A percentile compares a stretch with the other conserved stretches of the same genome.
phyloP scores from a whole-genome alignment of 2,113 vertebrate species.

The Callorhinus ursinus region DNA sequence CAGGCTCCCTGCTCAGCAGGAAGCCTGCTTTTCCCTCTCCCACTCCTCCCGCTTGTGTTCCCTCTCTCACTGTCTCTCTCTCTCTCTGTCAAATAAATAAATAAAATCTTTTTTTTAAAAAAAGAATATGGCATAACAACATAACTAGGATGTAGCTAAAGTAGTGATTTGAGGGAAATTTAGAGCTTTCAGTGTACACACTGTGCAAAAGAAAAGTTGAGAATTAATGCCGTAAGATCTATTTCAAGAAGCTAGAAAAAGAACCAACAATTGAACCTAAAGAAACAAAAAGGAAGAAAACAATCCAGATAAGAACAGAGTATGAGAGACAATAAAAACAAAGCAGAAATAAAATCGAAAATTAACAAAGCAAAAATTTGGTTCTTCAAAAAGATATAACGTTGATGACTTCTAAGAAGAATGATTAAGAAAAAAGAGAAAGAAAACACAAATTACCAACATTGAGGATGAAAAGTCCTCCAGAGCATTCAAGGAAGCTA shows the following conservation, averaged over 20 bases:
- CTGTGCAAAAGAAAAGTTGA: neutral
- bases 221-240: neutral
- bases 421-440: neutral
- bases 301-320: neutral
- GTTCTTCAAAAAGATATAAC: neutral
- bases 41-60: too few relatives aligned
- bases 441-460: constrained; percentile 2
- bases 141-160: neutral
- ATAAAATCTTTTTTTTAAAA: too few relatives aligned
- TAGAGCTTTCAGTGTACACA: neutral
- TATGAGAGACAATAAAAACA: neutral
- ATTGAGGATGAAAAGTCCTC: neutral
- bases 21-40: too few relatives aligned
- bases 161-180: neutral
- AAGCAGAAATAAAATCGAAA: constrained; percentile 2
- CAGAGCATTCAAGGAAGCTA: neutral
- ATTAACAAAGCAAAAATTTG: neutral
- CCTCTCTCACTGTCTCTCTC: too few relatives aligned
- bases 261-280: neutral
- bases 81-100: too few relatives aligned
- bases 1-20: too few relatives aligned
- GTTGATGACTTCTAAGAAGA: neutral
- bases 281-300: neutral
- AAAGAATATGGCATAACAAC: neutral
- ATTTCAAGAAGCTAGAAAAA: constrained; percentile 10